Base-by-base conservation (phyloP, 2,888 invertebrate species). In the Sisyra terminalis region DNA sequence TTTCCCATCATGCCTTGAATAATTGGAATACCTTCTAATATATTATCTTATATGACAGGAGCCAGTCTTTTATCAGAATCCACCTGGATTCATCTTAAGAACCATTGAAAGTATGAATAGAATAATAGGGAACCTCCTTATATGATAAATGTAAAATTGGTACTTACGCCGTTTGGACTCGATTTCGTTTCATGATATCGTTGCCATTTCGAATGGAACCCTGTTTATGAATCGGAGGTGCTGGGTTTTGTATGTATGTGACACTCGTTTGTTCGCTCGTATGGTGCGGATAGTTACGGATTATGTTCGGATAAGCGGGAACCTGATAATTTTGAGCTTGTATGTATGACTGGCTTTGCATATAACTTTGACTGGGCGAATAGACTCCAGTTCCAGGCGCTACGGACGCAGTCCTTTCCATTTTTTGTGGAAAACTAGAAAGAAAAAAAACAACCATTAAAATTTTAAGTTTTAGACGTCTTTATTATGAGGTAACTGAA, bases 151-250 rank as follows among this genome's bases (percentile, higher is more conserved):
- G 46, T 46, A 44, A 29, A 35, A 38, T 35, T 30, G 42, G 13
- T 36, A 47, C 72, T 75, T 66, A 77, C 75, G 73, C 74, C 51
- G 71, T 71, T 60, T 77, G 77, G 49, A 75, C 70, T 55, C 78
- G 65, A 50, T 74, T 72, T 47, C 78, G 66, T 56, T 78, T 78
- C 50, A 75, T 60, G 42, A 76, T 70, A 55, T 78, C 78, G 42
- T 71, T 72, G 48, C 68, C 18, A 53, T 68, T 77, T 44, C 78
- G 64, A 36, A 75, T 66, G 16, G 75, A 71, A 43, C 73, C 72
- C 55, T 78, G 78, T 56, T 78, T 78, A 56, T 71, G 70, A 50
- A 73, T 59, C 40, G 67, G 65, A 54, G 73, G 73, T 44, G 54
- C 42, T 35, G 46, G 47, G 43, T 45, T 46, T 36, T 44, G 45